Evolutionary conservation across 2,113 vertebrate species (phyloP).

Genomic region (Cyrtonyx montezumae): DNA sequence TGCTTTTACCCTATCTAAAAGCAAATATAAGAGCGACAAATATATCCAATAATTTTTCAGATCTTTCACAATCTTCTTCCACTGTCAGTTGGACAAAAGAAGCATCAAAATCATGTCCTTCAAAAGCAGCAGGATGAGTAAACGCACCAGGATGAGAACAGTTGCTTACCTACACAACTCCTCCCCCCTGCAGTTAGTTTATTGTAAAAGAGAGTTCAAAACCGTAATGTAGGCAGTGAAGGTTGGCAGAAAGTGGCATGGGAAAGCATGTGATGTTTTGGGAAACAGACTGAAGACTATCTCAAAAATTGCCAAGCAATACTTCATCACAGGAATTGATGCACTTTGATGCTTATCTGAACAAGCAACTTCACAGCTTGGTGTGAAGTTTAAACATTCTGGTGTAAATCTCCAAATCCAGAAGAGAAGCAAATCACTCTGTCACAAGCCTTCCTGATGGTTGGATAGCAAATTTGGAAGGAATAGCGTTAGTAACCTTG

Average conservation of each 20-base stretch:
- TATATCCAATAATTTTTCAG: not conserved
- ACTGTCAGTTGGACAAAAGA: not conserved
- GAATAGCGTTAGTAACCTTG: not conserved
- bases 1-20: not conserved
- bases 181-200: not conserved
- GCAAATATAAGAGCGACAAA: not conserved
- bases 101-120: not conserved
- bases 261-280: not conserved
- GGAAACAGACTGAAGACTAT: not conserved
- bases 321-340: not conserved
- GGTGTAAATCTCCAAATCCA: not conserved
- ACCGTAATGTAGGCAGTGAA: not conserved
- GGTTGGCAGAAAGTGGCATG: not conserved
- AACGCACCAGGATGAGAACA: not conserved
- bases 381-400: too few species aligned
- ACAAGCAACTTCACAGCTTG: not conserved
- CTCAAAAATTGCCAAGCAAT: not conserved
- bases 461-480: not conserved
- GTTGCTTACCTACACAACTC: too few species aligned
- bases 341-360: too few species aligned
- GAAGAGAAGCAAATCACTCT: not conserved
- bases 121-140: not conserved
- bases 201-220: not conserved
- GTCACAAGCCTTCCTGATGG: not conserved
- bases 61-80: not conserved